These are phyloP conservation scores for Bradypus variegatus DNA, from an alignment of 2,797 vertebrate species.

Conservation along the genomic window DNA sequence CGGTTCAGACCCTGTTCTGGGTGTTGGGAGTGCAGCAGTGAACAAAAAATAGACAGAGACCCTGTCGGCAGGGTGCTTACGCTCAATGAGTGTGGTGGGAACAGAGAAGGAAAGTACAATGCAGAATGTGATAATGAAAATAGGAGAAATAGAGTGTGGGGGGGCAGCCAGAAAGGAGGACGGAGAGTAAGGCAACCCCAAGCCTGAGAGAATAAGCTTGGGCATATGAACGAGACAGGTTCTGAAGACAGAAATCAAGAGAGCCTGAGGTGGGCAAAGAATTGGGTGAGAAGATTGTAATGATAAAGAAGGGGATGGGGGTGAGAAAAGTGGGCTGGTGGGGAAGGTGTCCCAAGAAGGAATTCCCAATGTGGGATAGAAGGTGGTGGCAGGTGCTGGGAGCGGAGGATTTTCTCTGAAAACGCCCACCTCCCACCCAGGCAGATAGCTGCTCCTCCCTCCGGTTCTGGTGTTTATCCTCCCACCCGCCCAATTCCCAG, in stretches of 20 bases:
- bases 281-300: neutral
- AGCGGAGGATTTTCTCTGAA: neutral
- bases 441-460: no score
- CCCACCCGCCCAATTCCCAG: neutral
- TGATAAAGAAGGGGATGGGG: neutral
- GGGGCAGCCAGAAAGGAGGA: neutral
- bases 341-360: neutral
- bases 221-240: neutral
- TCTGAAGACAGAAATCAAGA: neutral
- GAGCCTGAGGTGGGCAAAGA: neutral
- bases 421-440: neutral
- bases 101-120: neutral
- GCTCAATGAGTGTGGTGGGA: neutral
- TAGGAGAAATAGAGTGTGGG: neutral
- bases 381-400: neutral
- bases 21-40: neutral
- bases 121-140: neutral
- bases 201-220: neutral
- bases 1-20: neutral
- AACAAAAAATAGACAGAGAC: neutral
- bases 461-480: neutral
- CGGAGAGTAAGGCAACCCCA: neutral
- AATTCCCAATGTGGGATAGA: neutral
- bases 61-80: rapidly evolving
- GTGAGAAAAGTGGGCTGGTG: neutral